A percentile compares a stretch with the other conserved stretches of the same genome.
Evolutionary conservation across 2,888 invertebrate species (phyloP).

Genomic region (Cactoblastis cactorum): DNA sequence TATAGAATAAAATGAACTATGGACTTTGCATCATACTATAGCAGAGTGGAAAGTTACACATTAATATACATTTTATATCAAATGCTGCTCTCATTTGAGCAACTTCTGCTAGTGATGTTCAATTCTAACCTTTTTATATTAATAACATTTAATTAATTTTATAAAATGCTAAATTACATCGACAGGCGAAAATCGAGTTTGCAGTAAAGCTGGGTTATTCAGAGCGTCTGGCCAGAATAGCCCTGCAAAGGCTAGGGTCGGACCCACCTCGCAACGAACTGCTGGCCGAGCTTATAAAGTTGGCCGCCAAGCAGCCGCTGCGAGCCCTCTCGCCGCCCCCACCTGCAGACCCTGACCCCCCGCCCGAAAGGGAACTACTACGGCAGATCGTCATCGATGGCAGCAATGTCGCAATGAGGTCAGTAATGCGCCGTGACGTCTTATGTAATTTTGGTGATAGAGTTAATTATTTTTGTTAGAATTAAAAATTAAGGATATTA

Average conservation of each 20-base stretch:
- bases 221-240: constrained; percentile 90
- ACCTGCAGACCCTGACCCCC: constrained; percentile 49
- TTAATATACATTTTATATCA: too few relatives aligned
- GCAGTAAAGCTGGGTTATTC: constrained; percentile 95
- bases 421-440: constrained; percentile 15
- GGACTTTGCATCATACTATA: too few relatives aligned
- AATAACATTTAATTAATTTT: neutral
- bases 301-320: constrained; percentile 81
- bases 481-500: too few relatives aligned
- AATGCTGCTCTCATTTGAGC: too few relatives aligned
- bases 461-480: too few relatives aligned
- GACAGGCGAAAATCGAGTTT: constrained; percentile 87
- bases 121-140: too few relatives aligned
- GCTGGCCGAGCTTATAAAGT: constrained; percentile 91
- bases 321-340: constrained; percentile 53
- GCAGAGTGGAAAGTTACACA: too few relatives aligned
- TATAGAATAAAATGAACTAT: too few relatives aligned
- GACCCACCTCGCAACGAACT: constrained; percentile 93
- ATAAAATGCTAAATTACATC: constrained; percentile 28
- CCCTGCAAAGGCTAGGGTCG: constrained; percentile 90
- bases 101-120: too few relatives aligned
- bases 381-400: constrained; percentile 95
- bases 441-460: constrained; percentile 21
- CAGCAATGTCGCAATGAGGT: constrained; percentile 96
- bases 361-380: constrained; percentile 64